Conservation (phyloP, 1,140 invertebrate species). For the Drosophila nikananu region DNA sequence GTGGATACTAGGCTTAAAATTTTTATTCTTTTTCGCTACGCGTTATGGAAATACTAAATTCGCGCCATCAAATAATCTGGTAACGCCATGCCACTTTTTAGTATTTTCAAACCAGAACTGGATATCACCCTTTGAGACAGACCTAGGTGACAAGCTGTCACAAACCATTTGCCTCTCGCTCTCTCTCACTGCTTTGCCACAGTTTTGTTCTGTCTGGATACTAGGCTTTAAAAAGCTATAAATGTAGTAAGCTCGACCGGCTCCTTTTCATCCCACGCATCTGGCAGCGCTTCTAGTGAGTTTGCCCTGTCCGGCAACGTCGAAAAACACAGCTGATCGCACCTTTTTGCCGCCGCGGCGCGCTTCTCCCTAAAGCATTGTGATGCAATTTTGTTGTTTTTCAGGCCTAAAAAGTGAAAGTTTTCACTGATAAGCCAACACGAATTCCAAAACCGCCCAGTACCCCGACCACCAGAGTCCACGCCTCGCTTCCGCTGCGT, state of each 20-base stretch:
- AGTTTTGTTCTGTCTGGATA: no score
- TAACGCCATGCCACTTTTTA: no score
- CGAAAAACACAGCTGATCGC: conserved; percentile 21
- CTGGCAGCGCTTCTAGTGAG: background rate
- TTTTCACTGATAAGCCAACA: conserved; percentile 43
- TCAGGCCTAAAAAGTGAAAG: conserved; percentile 66
- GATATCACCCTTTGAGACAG: no score
- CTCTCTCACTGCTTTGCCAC: no score
- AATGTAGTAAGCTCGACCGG: background rate
- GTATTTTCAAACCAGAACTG: no score
- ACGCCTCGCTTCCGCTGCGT: background rate
- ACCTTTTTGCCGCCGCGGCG: conserved; percentile 32
- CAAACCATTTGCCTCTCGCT: no score
- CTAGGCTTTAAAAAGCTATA: background rate
- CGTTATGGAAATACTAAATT: no score
- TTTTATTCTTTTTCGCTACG: no score
- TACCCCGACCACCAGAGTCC: no score
- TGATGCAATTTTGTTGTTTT: conserved; percentile 77
- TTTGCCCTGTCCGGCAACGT: background rate
- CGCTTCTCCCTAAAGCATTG: conserved; percentile 40
- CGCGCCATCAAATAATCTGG: no score
- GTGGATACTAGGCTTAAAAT: no score
- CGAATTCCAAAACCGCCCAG: conserved; percentile 6
- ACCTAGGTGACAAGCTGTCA: no score
- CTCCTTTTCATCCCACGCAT: background rate